phyloP scores from a whole-genome alignment of 2,797 vertebrate genomes.

The Rhabdophis nuchalis region DNA sequence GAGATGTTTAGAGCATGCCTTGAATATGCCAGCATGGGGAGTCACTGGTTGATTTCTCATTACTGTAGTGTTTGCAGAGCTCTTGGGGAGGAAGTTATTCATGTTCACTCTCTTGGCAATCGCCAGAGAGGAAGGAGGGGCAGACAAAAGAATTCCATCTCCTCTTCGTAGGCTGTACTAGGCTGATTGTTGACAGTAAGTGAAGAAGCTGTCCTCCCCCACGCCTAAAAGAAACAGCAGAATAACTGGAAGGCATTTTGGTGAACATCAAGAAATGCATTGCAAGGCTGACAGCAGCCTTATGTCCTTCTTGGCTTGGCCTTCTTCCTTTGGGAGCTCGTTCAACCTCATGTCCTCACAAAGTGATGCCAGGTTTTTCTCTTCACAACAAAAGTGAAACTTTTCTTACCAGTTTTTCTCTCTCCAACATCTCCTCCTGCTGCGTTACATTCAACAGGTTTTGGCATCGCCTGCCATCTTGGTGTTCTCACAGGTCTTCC shows the following conservation, averaged over 20 bases:
- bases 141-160: not conserved
- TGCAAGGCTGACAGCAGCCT: not conserved
- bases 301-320: not conserved
- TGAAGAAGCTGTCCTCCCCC: not conserved
- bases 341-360: not conserved
- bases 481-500: slow-evolving; percentile 85
- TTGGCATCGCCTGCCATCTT: slow-evolving; percentile 90
- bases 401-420: not conserved
- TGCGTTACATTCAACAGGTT: slow-evolving; percentile 70
- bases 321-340: not conserved
- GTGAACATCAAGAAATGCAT: not conserved
- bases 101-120: not conserved
- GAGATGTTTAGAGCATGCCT: not conserved
- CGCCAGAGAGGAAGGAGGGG: not conserved
- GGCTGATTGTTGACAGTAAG: not conserved
- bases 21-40: not conserved
- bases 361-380: too few species aligned
- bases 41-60: not conserved
- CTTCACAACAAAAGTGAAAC: not conserved
- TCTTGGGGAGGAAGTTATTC: not conserved
- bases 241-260: not conserved
- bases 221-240: too few species aligned
- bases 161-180: not conserved
- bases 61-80: not conserved
- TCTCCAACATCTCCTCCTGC: not conserved